Base-by-base conservation (phyloP, 1,140 invertebrate genomes). In the Drepana arcuata region DNA sequence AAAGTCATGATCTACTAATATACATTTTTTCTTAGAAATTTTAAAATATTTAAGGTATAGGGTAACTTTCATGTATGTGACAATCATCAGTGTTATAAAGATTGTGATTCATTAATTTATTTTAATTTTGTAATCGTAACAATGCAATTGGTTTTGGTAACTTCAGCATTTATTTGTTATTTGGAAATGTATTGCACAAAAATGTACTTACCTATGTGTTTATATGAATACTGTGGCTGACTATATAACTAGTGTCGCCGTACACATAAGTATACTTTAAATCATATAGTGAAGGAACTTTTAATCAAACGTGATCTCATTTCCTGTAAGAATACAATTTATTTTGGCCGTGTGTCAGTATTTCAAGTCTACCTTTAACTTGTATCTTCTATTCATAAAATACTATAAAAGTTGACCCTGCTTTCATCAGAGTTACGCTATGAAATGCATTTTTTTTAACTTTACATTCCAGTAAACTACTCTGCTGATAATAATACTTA, bases 241-340 rank as follows among this genome's bases (percentile, higher is more conserved):
- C 46, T 41, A 41, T 50, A 51, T 48, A n/a, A 57, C 37, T 41
- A 36, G 21, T 41, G 49, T 67, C 48, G 56, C 55, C 48, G 12
- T 51, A 34, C 55, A 58, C n/a, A n/a, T n/a, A n/a, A 62, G 44
- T 58, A 48, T 67, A 53, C 54, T 37, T 57, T 39, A 58, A 52
- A 45, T 45, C 51, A 35, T 59, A 43, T 48, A 52, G 41, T 51
- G 55, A 56, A 50, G 31, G 39, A 48, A 51, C 44, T 58, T 68
- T 64, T 51, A n/a, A 65, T 69, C 48, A 48, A 69, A 65, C 41
- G 62, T 78, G 77, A 81, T 78, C 77, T 81, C 73, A 74, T 70
- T 48, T 60, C 58, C 54, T 55, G 47, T 56, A 58, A 58, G 61
- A 56, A 36, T 58, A 59, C 58, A 48, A 49, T n/a, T n/a, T n/a